Evolutionary conservation across 2,797 vertebrate genomes (phyloP).

Genomic region (Eulemur albifrons): DNA sequence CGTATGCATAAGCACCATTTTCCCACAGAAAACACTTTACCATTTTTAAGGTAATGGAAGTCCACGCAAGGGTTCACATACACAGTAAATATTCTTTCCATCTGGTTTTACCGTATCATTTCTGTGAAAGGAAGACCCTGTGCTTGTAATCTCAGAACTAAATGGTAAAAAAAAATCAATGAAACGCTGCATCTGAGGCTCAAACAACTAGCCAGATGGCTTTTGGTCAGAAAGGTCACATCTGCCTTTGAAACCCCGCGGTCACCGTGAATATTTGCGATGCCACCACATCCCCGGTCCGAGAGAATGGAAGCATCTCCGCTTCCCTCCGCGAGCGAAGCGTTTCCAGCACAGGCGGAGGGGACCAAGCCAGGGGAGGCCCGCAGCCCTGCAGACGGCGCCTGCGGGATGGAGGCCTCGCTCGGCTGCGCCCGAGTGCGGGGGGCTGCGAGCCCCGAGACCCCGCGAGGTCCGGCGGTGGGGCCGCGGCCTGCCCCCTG

Average conservation of each 20-base stretch:
- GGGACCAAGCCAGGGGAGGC: not conserved
- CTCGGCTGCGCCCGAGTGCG: not conserved
- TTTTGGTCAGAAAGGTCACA: constrained; percentile 55
- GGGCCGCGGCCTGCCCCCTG: not conserved
- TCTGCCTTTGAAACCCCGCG: not conserved
- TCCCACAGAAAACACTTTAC: constrained; percentile 35
- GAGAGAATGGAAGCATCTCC: not conserved
- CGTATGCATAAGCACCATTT: constrained; percentile 54
- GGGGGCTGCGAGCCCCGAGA: not conserved
- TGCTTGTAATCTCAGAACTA: not conserved
- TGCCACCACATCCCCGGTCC: not conserved
- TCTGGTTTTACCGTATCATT: not conserved
- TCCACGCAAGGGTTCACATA: not conserved
- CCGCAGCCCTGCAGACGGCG: constrained; percentile 53
- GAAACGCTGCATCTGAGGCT: not conserved
- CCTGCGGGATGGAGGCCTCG: constrained; percentile 55
- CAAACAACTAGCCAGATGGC: constrained; percentile 1
- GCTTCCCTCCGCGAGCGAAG: not conserved
- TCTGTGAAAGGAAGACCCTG: not conserved
- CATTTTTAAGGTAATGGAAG: constrained; percentile 33
- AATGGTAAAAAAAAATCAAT: not conserved
- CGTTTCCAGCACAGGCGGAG: not conserved
- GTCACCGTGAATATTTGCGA: not conserved
- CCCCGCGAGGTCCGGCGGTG: not conserved
- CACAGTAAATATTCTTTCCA: not conserved